Conservation (phyloP, 2,113 vertebrate genomes). For the Eubucco bourcierii region DNA sequence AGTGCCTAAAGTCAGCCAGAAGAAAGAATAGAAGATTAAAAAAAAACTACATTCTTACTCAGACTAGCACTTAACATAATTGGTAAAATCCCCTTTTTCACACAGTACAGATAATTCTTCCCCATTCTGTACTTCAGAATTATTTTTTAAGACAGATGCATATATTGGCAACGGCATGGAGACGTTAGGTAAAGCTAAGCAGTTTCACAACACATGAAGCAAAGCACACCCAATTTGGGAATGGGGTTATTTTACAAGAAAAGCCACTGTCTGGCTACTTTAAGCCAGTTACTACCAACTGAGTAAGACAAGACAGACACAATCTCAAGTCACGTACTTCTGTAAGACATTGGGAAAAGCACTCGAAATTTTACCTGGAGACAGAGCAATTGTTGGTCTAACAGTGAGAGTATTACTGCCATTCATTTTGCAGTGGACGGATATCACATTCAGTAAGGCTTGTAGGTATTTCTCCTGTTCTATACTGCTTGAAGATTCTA, state of each 20-base stretch:
- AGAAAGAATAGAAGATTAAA: slow-evolving; percentile 72
- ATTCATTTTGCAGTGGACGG: slow-evolving; percentile 88
- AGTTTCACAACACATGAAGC: slow-evolving; percentile 75
- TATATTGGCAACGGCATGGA: slow-evolving; percentile 65
- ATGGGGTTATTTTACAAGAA: slow-evolving; percentile 72
- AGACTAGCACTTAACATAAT: slow-evolving; percentile 68
- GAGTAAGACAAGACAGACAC: slow-evolving; percentile 68
- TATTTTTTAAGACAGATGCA: slow-evolving; percentile 54
- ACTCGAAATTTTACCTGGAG: slow-evolving; percentile 84
- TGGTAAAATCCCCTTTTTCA: slow-evolving; percentile 65
- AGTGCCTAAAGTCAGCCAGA: slow-evolving; percentile 84
- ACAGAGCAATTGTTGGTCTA: slow-evolving; percentile 87
- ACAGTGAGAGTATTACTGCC: slow-evolving; percentile 86
- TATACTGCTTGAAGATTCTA: slow-evolving; percentile 95
- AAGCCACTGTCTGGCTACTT: slow-evolving; percentile 66
- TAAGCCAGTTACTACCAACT: slow-evolving; percentile 59
- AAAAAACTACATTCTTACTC: slow-evolving; percentile 65
- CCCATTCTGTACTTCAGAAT: slow-evolving; percentile 63
- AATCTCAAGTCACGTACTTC: slow-evolving; percentile 66
- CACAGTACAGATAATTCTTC: slow-evolving; percentile 62
- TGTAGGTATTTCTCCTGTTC: slow-evolving; percentile 98
- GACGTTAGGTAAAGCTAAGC: slow-evolving; percentile 74
- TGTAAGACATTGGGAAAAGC: slow-evolving; percentile 46
- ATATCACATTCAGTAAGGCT: slow-evolving; percentile 90
- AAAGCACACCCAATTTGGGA: slow-evolving; percentile 62